phyloP scores from a whole-genome alignment of 2,113 vertebrate species.

The Oplegnathus fasciatus region DNA sequence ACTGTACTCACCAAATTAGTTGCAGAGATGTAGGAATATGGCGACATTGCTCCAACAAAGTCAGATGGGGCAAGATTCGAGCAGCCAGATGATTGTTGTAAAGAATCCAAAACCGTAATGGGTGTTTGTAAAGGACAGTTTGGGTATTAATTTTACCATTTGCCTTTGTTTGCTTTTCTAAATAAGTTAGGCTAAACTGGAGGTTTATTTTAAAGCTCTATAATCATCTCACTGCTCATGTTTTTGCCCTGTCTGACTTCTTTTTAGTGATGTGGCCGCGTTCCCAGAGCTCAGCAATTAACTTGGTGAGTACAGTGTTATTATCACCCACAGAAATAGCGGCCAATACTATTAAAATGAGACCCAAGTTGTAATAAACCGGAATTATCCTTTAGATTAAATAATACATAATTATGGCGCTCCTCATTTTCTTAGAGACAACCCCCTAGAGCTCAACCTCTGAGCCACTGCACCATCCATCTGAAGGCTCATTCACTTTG shows the following conservation, averaged over 20 bases:
- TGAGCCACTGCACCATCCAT: slow-evolving; percentile 25
- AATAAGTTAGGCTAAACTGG: not conserved
- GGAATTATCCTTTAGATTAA: slow-evolving; percentile 40
- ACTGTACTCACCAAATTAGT: not conserved
- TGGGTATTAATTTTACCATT: not conserved
- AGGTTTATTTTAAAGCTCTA: not conserved
- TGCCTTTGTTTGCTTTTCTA: not conserved
- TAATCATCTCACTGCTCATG: not conserved
- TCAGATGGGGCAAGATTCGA: not conserved
- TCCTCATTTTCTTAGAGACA: slow-evolving; percentile 30
- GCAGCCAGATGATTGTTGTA: not conserved
- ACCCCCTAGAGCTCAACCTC: slow-evolving; percentile 31
- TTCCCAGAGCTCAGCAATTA: slow-evolving; percentile 31
- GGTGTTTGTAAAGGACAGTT: not conserved
- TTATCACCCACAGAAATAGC: slow-evolving; percentile 30
- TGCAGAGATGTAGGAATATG: not conserved
- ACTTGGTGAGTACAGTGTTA: slow-evolving; percentile 25
- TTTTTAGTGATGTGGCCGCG: not conserved
- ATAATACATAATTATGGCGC: slow-evolving; percentile 27
- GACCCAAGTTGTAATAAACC: slow-evolving; percentile 19
- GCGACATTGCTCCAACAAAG: not conserved
- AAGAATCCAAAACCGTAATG: not conserved
- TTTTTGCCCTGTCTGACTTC: not conserved
- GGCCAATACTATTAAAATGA: slow-evolving; percentile 9
- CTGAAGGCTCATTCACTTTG: slow-evolving; percentile 51